Base-by-base conservation (phyloP, 1,140 invertebrate genomes). In the Bicyclus anynana region DNA sequence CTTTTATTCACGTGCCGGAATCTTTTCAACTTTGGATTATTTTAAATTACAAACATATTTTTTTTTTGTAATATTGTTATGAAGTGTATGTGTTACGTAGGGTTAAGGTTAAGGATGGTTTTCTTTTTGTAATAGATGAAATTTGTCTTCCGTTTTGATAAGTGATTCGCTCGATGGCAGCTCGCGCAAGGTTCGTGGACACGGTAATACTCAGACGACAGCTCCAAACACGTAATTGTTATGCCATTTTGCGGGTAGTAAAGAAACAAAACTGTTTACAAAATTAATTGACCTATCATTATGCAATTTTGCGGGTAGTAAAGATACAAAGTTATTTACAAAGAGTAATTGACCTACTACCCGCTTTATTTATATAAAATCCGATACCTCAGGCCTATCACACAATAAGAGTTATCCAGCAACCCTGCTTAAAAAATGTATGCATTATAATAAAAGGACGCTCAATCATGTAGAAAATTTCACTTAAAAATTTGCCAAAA, bases 131-230 rank as follows among this genome's bases (percentile, higher is more conserved):
- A 55, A 47, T 61, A 57, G 44, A 65, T 40, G 49, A 49, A 66
- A 59, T 12, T 76, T 69, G 77, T 80, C 79, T 80, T 77, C 79
- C 76, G 69, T 78, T 77, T 62, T 59, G 50, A 47, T 69, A 68
- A 70, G 70, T 56, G 62, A 65, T 38, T 72, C 49, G 62, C 52
- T 51, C 65, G 72, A 67, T 62, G 70, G 70, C 72, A 72, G 71
- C 69, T 73, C 59, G 52, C 16, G 37, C 44, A 53, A 49, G 23
- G 18, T 48, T 58, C 42, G 40, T 18, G 18, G 12, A 40, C 49
- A 33, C 14, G 14, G 20, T 14, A 53, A 49, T 49, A 37, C 44
- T 56, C 53, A 38, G 53, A 27, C 7, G 14, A 17, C 37, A 33
- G 29, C 29, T 33, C 29, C 29, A 33, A 12, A 12, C 10, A 7